These are phyloP conservation scores for Xestia rhomboidea DNA, from an alignment of 2,888 invertebrate genomes.

Conservation along the genomic window DNA sequence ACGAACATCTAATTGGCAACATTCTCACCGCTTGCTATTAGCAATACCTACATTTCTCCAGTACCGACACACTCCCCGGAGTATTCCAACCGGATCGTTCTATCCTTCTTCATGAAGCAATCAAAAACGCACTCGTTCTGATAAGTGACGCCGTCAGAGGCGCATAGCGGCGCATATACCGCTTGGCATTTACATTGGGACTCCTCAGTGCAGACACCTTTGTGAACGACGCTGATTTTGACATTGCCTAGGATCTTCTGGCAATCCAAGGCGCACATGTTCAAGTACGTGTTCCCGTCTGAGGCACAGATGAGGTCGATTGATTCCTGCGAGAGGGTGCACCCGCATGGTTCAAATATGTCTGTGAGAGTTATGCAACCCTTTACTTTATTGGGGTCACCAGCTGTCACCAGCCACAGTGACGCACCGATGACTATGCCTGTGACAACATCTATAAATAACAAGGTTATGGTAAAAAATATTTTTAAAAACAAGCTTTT, in stretches of 20 bases:
- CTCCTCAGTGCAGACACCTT: conserved; percentile 28
- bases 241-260: background rate
- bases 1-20: background rate
- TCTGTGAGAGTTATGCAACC: conserved; percentile 22
- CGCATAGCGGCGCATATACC: conserved; percentile 89
- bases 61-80: conserved; percentile 12
- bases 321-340: conserved; percentile 12
- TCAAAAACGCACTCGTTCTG: conserved; percentile 83
- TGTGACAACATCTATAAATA: conserved; percentile 17
- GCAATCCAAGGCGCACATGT: conserved; percentile 76
- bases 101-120: conserved; percentile 37
- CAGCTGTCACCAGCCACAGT: conserved; percentile 11
- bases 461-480: background rate
- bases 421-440: conserved; percentile 16
- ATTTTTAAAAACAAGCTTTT: background rate
- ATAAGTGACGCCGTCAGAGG: conserved; percentile 93
- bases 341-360: conserved; percentile 40
- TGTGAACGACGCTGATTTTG: conserved; percentile 2
- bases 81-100: conserved; percentile 6
- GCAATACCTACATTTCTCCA: background rate
- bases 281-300: conserved; percentile 92
- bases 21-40: background rate
- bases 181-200: conserved; percentile 19
- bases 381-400: no score
- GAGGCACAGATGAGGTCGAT: conserved; percentile 92